Evolutionary conservation across 2,888 invertebrate genomes (phyloP).

Genomic region (Petrolisthes cinctipes): DNA sequence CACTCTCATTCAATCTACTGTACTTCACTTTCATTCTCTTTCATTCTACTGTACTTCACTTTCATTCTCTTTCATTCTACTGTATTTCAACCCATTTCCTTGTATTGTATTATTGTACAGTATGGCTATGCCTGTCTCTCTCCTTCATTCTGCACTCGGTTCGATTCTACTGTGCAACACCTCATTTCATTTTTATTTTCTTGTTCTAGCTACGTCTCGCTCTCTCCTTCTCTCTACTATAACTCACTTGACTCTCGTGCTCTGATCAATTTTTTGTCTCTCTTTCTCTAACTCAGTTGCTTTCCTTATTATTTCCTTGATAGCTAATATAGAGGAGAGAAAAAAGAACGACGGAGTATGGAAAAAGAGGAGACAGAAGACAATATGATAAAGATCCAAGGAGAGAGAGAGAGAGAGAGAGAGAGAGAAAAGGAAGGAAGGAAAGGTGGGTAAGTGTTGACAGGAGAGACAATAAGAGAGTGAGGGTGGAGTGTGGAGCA

Average conservation of each 20-base stretch:
- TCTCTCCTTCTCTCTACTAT: constrained; percentile 7
- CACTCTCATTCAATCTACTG: constrained; percentile 8
- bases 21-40: background rate
- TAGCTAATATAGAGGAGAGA: background rate
- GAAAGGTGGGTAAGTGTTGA: constrained; percentile 9
- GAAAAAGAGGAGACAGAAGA: background rate
- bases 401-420: constrained; percentile 35
- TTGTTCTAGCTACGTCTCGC: background rate
- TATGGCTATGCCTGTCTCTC: too few species aligned
- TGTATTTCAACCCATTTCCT: too few species aligned
- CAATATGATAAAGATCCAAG: background rate
- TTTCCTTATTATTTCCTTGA: background rate
- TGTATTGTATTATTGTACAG: too few species aligned
- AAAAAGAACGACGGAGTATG: background rate
- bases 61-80: too few species aligned
- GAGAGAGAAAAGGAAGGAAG: constrained; percentile 8
- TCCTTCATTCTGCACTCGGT: too few species aligned
- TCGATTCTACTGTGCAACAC: too few species aligned
- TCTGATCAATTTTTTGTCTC: background rate
- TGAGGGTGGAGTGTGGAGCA: constrained; percentile 11
- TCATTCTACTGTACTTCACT: background rate
- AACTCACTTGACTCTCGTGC: background rate
- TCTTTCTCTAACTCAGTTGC: background rate
- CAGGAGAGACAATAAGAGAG: constrained; percentile 37
- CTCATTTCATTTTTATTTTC: too few species aligned